phyloP scores from a whole-genome alignment of 2,888 invertebrate genomes.

The Brachyptera risi region DNA sequence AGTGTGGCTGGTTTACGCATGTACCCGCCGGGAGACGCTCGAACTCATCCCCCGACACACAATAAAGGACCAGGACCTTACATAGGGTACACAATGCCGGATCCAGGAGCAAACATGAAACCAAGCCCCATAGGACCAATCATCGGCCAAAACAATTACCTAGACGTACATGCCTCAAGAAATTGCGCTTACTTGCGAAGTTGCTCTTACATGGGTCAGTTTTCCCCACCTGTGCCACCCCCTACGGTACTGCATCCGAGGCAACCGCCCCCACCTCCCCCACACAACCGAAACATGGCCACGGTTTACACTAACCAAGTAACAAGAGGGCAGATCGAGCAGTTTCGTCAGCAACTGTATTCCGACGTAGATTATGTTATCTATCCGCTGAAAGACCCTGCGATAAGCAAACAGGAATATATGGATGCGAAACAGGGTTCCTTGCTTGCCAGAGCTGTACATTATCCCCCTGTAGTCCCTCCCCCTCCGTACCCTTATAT shows the following conservation, averaged over 20 bases:
- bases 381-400: slow-evolving; percentile 85
- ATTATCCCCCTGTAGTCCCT: slow-evolving; percentile 48
- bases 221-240: slow-evolving; percentile 58
- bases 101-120: slow-evolving; percentile 48
- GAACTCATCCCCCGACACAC: slow-evolving; percentile 29
- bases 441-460: slow-evolving; percentile 56
- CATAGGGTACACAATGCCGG: slow-evolving; percentile 15
- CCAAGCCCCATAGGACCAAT: slow-evolving; percentile 49
- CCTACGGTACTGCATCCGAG: slow-evolving; percentile 53
- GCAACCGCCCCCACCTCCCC: slow-evolving; percentile 45
- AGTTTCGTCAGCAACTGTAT: slow-evolving; percentile 84
- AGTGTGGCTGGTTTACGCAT: slow-evolving; percentile 11
- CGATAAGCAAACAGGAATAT: slow-evolving; percentile 86
- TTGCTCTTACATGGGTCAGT: slow-evolving; percentile 19
- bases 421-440: slow-evolving; percentile 82
- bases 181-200: slow-evolving; percentile 23
- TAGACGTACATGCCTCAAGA: slow-evolving; percentile 57
- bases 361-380: slow-evolving; percentile 91
- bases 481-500: slow-evolving; percentile 53
- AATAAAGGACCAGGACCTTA: slow-evolving; percentile 23
- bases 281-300: slow-evolving; percentile 62
- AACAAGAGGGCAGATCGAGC: slow-evolving; percentile 72
- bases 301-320: slow-evolving; percentile 67
- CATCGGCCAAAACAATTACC: slow-evolving; percentile 58
- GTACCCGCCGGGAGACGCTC: slow-evolving; percentile 30